These are phyloP conservation scores for Champsocephalus esox DNA, from an alignment of 2,797 vertebrate genomes.

Conservation along the genomic window DNA sequence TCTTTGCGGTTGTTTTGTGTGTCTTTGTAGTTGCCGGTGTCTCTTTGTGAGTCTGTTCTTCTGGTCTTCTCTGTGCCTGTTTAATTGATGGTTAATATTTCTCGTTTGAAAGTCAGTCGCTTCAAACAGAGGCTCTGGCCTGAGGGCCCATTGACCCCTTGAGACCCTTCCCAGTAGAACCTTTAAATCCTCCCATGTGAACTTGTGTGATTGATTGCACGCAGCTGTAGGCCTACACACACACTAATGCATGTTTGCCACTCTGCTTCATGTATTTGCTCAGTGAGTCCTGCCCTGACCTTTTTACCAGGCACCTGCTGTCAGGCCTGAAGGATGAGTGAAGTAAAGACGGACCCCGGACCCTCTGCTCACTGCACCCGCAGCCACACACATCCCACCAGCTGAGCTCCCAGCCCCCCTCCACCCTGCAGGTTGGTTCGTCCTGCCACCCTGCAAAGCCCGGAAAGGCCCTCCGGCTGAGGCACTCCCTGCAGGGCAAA, in stretches of 20 bases:
- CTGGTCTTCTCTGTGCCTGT: accelerated
- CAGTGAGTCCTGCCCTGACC: conserved; percentile 30
- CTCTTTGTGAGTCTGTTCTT: neutral
- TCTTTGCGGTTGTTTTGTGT: neutral
- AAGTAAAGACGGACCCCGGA: conserved; percentile 14
- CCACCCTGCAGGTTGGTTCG: conserved; percentile 22
- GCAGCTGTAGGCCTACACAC: conserved; percentile 25
- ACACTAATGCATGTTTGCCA: neutral
- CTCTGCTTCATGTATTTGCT: conserved; percentile 32
- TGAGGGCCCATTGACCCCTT: neutral
- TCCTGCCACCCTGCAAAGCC: conserved; percentile 25
- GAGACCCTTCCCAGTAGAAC: neutral
- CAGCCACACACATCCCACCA: neutral
- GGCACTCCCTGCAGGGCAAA: conserved; percentile 84
- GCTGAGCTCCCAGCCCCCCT: neutral
- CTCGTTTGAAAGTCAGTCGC: neutral
- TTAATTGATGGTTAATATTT: neutral
- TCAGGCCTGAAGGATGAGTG: conserved; percentile 26
- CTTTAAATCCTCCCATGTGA: conserved; percentile 8
- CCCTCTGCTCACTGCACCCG: conserved; percentile 4
- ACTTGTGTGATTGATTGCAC: conserved; percentile 21
- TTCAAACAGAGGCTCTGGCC: neutral
- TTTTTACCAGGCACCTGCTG: conserved; percentile 38
- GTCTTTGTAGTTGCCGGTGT: neutral
- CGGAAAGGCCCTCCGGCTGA: conserved; percentile 53